These are phyloP conservation scores for Rotaria macrura DNA, from an alignment of 2,888 invertebrate species.

Conservation along the genomic window DNA sequence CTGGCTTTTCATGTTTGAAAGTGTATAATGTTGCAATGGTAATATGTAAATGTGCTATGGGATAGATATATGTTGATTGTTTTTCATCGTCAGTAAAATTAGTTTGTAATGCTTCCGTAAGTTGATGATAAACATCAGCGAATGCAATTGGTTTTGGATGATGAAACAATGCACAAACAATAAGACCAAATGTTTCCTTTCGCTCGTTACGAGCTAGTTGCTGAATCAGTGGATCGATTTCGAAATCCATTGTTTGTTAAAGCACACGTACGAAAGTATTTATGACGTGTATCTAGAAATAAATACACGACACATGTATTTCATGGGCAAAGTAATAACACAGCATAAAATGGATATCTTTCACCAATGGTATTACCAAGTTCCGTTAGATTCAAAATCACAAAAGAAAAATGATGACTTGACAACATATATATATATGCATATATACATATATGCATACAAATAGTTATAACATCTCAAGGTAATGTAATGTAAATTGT, in stretches of 20 bases:
- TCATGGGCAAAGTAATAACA: too few relatives aligned
- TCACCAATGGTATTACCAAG: too few relatives aligned
- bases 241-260: neutral
- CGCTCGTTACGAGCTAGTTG: neutral
- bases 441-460: too few relatives aligned
- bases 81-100: neutral
- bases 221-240: neutral
- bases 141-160: neutral
- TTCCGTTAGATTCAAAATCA: too few relatives aligned
- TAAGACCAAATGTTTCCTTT: neutral
- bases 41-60: neutral
- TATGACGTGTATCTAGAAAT: too few relatives aligned
- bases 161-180: neutral
- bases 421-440: too few relatives aligned
- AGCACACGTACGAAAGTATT: too few relatives aligned
- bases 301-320: too few relatives aligned
- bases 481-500: too few relatives aligned
- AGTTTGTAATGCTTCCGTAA: neutral
- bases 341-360: too few relatives aligned
- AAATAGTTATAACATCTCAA: too few relatives aligned
- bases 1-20: neutral
- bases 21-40: neutral
- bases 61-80: neutral
- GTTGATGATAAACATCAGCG: neutral
- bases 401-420: too few relatives aligned